phyloP scores from a whole-genome alignment of 2,113 vertebrate species.

The Cisticola juncidis region DNA sequence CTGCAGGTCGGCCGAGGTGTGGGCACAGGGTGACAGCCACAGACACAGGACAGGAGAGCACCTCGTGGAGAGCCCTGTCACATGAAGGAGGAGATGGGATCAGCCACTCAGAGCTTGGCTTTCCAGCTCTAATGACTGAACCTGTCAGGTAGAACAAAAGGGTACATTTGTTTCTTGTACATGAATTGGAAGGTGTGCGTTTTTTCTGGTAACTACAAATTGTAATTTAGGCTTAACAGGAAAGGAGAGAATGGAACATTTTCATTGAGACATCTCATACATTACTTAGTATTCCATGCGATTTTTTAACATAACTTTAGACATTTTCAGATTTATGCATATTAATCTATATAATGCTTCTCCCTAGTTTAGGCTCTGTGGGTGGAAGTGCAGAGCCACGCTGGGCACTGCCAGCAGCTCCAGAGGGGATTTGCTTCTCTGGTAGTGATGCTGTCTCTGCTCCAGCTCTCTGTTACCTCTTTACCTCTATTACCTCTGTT shows the following conservation, averaged over 20 bases:
- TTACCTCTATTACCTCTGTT: background rate
- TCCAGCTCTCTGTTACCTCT: background rate
- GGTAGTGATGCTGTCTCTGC: background rate
- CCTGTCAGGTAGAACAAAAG: background rate
- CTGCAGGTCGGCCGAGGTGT: background rate
- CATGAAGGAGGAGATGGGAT: background rate
- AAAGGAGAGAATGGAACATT: background rate
- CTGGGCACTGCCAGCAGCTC: background rate
- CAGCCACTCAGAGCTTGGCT: background rate
- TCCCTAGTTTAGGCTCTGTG: background rate
- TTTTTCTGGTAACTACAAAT: background rate
- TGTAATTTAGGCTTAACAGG: background rate
- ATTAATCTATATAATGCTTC: background rate
- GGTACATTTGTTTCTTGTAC: background rate
- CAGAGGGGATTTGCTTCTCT: background rate
- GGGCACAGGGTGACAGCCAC: background rate
- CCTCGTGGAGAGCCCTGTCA: background rate
- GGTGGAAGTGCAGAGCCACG: background rate
- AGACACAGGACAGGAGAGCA: background rate
- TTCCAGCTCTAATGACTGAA: background rate
- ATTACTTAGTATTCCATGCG: background rate
- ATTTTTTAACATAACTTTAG: background rate
- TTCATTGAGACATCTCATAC: background rate
- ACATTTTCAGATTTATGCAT: background rate
- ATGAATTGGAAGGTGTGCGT: background rate